These are phyloP conservation scores for Scarus forsteni DNA, from an alignment of 2,797 vertebrate species.

Conservation along the genomic window DNA sequence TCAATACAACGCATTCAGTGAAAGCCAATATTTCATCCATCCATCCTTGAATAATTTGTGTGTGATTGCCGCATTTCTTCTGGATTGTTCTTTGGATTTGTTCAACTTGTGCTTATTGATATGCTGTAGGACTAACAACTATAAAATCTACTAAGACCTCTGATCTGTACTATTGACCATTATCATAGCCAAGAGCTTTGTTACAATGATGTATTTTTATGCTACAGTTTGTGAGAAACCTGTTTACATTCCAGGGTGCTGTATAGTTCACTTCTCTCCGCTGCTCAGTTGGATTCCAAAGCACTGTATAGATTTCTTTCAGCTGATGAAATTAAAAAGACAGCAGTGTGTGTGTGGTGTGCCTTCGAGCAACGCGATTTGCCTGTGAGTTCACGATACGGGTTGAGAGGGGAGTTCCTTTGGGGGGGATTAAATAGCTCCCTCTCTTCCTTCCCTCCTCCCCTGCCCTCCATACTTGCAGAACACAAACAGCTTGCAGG, in stretches of 20 bases:
- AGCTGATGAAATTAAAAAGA: conserved; percentile 91
- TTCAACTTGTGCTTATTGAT: conserved; percentile 78
- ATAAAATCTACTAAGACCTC: conserved; percentile 79
- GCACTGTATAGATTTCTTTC: conserved; percentile 88
- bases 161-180: conserved; percentile 84
- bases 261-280: conserved; percentile 79
- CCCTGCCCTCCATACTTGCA: conserved; percentile 78
- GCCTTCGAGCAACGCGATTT: conserved; percentile 85
- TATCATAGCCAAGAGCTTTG: conserved; percentile 82
- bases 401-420: conserved; percentile 90
- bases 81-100: conserved; percentile 71
- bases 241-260: conserved; percentile 84
- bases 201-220: conserved; percentile 77
- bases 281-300: conserved; percentile 79
- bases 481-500: conserved; percentile 85
- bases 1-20: conserved; percentile 38
- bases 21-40: conserved; percentile 46
- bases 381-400: conserved; percentile 89
- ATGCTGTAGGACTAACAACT: conserved; percentile 78
- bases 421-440: conserved; percentile 90
- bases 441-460: conserved; percentile 81
- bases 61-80: conserved; percentile 54
- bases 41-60: conserved; percentile 63
- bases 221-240: conserved; percentile 80
- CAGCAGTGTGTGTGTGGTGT: conserved; percentile 87